Conservation (phyloP, 2,888 invertebrate genomes). For the Baronia brevicornis region DNA sequence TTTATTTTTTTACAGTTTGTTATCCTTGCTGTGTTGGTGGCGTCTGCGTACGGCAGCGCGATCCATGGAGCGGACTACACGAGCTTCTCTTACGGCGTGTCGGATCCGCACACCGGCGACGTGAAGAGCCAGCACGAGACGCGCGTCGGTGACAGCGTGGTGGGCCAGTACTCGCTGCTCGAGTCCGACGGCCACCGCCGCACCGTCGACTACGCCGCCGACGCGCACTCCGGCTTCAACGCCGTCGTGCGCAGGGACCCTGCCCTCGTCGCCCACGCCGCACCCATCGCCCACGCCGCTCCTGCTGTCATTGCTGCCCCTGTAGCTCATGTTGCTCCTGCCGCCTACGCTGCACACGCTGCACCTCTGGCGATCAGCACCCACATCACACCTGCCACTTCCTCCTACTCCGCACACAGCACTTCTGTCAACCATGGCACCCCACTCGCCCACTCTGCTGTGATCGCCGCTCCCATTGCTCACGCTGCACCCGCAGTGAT, state of each 20-base stretch:
- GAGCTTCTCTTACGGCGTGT: slow-evolving; percentile 66
- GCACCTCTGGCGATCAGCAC: no score
- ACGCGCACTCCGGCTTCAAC: slow-evolving; percentile 73
- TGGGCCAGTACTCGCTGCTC: slow-evolving; percentile 70
- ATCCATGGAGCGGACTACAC: slow-evolving; percentile 55
- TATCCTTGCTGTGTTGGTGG: slow-evolving; percentile 58
- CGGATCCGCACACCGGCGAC: slow-evolving; percentile 68
- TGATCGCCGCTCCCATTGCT: slow-evolving; percentile 20
- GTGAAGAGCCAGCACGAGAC: slow-evolving; percentile 77
- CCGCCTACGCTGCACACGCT: slow-evolving; percentile 26
- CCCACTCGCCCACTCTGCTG: slow-evolving; percentile 19
- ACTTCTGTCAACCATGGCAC: no score
- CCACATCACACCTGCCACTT: slow-evolving; percentile 21
- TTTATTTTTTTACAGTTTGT: slow-evolving; percentile 53
- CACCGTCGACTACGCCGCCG: slow-evolving; percentile 77
- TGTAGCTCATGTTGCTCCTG: slow-evolving; percentile 13
- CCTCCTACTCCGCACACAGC: no score
- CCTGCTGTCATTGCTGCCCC: slow-evolving; percentile 23
- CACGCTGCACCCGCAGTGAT: slow-evolving; percentile 19
- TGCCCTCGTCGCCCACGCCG: slow-evolving; percentile 30
- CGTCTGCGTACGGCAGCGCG: slow-evolving; percentile 56
- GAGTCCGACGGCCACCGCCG: slow-evolving; percentile 78
- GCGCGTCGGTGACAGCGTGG: slow-evolving; percentile 78
- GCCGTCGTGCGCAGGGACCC: slow-evolving; percentile 73
- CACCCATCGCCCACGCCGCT: slow-evolving; percentile 32